Evolutionary conservation across 2,113 vertebrate species (phyloP).

Genomic region (Cephalopholis sonnerati): DNA sequence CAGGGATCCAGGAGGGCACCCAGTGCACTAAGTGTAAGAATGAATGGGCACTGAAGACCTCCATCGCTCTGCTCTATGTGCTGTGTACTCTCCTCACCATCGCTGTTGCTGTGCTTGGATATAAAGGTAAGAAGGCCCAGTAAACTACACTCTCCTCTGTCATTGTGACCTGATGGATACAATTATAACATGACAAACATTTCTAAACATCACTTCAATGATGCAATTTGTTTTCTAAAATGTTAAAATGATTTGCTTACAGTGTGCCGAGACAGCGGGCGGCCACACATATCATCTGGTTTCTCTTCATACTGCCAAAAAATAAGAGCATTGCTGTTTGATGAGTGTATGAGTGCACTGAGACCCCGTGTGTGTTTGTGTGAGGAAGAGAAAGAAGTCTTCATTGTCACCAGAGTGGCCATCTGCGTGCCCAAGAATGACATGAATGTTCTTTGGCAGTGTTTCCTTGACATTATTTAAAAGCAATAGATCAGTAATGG

Average conservation of each 20-base stretch:
- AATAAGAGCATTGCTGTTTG: slow-evolving; percentile 45
- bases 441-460: slow-evolving; percentile 25
- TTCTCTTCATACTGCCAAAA: slow-evolving; percentile 50
- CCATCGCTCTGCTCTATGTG: slow-evolving; percentile 93
- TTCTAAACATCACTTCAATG: slow-evolving; percentile 10
- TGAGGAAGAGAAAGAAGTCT: background rate
- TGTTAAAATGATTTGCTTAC: slow-evolving; percentile 25
- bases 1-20: slow-evolving; percentile 97
- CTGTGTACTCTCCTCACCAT: slow-evolving; percentile 94
- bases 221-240: slow-evolving; percentile 20
- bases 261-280: slow-evolving; percentile 1
- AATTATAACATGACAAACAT: slow-evolving; percentile 3
- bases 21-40: slow-evolving; percentile 98
- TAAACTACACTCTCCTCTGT: background rate
- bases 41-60: slow-evolving; percentile 96
- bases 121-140: slow-evolving; percentile 89
- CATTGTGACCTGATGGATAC: background rate
- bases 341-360: slow-evolving; percentile 33
- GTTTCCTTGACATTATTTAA: slow-evolving; percentile 44
- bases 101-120: slow-evolving; percentile 94
- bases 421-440: slow-evolving; percentile 16
- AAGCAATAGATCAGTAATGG: slow-evolving; percentile 30
- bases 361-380: slow-evolving; percentile 25
- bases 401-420: slow-evolving; percentile 10
- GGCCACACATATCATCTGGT: slow-evolving; percentile 46